Evolutionary conservation across 2,113 vertebrate genomes (phyloP), one percentile per base, ranked within the genome.

Genomic region (Grammomys dolichurus): DNA sequence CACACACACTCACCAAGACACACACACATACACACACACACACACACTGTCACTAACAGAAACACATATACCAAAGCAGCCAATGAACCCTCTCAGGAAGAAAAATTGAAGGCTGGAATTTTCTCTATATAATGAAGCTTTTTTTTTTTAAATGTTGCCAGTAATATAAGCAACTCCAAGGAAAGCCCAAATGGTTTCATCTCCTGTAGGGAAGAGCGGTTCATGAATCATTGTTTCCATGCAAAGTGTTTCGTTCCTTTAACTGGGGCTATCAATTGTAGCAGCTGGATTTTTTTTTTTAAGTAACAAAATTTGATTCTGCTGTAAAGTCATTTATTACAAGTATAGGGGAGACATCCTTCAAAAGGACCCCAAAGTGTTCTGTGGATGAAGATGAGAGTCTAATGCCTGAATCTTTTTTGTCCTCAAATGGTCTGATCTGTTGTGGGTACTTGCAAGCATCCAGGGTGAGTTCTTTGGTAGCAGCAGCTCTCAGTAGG

Each of bases 81-180:
- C 92, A 94, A 96, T 96, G 97, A 98, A 98, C 89, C 96, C 98
- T 98, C 98, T 98, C 97, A 98, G 98, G 98, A 98, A 99, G 98
- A 98, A 99, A 98, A 98, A 98, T 97, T 97, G 97, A 98, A 98
- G 96, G 87, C 96, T 98, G 95, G 90, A 98, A 98, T 98, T 98
- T 98, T 98, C 98, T 98, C 94, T 97, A 90, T 98, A 96, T 98
- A 98, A 98, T 98, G 97, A 98, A 98, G 96, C 98, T 98, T 98
- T 98, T 98, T 95, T 48, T 48, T 48, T 40, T 92, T 97, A 43
- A 98, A 97, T 0, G 3, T 97, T 98, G 94, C 96, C 98, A 98
- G 97, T 97, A 98, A 98, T 98, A 97, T 96, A 98, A 98, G 97
- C 98, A 97, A 98, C 93, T 98, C 98, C 58, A 90, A 98, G 98